Evolutionary conservation across 64 coral and sea anemone genomes (phyloP), one percentile per base, ranked within the genome.

Genomic region (Anthopleura sola): DNA sequence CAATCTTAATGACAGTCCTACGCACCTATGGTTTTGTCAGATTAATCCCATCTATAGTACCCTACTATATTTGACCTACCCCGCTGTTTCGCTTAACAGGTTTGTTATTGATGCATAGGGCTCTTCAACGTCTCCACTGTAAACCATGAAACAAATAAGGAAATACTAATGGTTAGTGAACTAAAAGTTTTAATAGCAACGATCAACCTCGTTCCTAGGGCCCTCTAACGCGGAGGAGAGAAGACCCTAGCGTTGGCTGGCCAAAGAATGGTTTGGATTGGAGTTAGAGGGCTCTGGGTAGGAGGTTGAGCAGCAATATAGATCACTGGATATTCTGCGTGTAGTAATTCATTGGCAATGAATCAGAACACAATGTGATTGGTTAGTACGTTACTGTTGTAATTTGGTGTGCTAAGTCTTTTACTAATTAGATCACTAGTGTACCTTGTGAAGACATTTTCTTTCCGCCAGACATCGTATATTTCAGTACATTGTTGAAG

Each of bases 31-130:
- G n/a, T 16, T 31, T 29, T 1, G 66, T 34, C 16, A 71, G 29
- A 71, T 28, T 20, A 32, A 71, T 23, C 62, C 24, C 6, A 9
- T 6, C 24, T 1, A 0, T 24, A 68, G 24, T 10, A 5, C 23
- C 9, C 1, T 28, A 17, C 28, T 31, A 34, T 33, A 8, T 15
- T 82, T 17, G 54, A 89, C 94, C 84, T 75, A 96, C 94, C 94
- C 94, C 36, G 94, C 94, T 49, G 90, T 92, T 92, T 96, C 94
- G 37, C 87, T 92, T n/a, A 96, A 80, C 55, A 92, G 87, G 83
- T 51, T 92, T 90, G 94, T 68, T 49, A 96, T 60, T n/a, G 94
- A 96, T 82, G 82, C 80, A 55, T 96, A 96, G 1, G 64, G 88
- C 26, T 96, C 90, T 82, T 96, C 94, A 16, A 84, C 33, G 37